Base-by-base conservation (phyloP, 2,888 invertebrate species). In the Xiphydria camelus region DNA sequence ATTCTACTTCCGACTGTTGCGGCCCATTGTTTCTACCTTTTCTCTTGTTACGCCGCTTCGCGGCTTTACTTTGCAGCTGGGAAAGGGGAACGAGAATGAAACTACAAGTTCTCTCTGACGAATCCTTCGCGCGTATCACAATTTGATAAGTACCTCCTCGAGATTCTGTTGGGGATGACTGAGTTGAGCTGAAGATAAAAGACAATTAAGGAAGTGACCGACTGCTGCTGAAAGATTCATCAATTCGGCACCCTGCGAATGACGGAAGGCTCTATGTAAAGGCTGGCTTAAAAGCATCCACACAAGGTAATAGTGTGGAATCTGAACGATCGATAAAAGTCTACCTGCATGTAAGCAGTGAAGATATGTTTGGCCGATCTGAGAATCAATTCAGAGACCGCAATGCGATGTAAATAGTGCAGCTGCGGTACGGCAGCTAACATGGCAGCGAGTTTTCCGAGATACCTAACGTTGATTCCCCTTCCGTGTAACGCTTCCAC, bases 391-490 rank as follows among this genome's bases (percentile, higher is more conserved):
- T 99, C 98, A n/a, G 85, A 85, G 4, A 94, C 85, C 33, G 92
- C 90, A 64, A 98, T 94, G 54, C 88, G 87, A 80, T 95, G 86
- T 49, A 94, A 80, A 78, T 97, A 97, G 53, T 89, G 84, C 43
- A 97, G 81, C 54, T 87, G 85, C 45, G 88, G 84, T 64, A 91
- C 87, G 70, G 89, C 87, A 1, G 82, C 78, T 37, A 97, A 78
- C 73, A 89, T 84, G 48, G 84, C 83, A 33, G 91, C 88, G 33
- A 99, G 87, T 79, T 93, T 91, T 36, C 98, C 98, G 56, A 99
- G 81, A 77, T 99, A 99, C 45, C 98, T 85, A 57, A 98, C 88
- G 78, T 99, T 99, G 66, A 99, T 95, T 57, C 99, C 99, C 55
- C 92, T 87, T 61, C 88, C 89, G 78, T 99, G 99, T 75, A 99